A percentile compares a stretch with the other conserved stretches of the same genome.
phyloP scores from a whole-genome alignment of 2,113 vertebrate genomes.

The Chrysemys picta region DNA sequence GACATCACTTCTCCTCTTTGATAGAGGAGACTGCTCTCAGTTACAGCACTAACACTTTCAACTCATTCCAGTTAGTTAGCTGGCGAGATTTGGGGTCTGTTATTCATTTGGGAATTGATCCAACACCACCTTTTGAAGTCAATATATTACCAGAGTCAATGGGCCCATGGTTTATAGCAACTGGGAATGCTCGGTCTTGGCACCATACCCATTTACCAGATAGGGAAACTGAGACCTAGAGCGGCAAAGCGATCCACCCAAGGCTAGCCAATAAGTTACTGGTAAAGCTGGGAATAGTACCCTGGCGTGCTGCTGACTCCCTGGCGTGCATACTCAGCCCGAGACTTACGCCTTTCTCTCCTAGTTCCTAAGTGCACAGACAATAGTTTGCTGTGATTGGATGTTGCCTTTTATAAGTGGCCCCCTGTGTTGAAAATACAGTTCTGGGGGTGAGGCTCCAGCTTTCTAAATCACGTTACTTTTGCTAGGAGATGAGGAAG shows the following conservation, averaged over 20 bases:
- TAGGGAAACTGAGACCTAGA: background rate
- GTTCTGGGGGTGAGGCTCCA: background rate
- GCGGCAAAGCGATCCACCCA: background rate
- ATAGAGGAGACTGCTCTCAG: background rate
- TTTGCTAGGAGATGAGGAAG: constrained; percentile 73
- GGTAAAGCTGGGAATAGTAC: background rate
- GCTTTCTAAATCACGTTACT: background rate
- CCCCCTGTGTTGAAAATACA: background rate
- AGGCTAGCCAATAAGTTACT: background rate
- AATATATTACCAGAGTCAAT: background rate
- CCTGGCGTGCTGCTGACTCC: background rate
- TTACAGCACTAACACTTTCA: background rate
- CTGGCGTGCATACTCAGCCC: background rate
- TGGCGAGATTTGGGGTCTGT: background rate
- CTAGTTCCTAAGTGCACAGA: background rate
- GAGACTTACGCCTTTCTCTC: no score
- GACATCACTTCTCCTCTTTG: background rate
- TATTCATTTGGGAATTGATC: background rate
- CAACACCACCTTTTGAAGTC: background rate
- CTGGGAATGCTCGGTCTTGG: background rate
- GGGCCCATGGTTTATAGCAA: background rate
- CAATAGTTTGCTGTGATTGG: background rate
- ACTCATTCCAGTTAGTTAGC: background rate
- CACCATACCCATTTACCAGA: background rate
- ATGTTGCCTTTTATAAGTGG: background rate